Evolutionary conservation across 1,140 invertebrate genomes (phyloP).

Genomic region (Scaptomyza pallida): DNA sequence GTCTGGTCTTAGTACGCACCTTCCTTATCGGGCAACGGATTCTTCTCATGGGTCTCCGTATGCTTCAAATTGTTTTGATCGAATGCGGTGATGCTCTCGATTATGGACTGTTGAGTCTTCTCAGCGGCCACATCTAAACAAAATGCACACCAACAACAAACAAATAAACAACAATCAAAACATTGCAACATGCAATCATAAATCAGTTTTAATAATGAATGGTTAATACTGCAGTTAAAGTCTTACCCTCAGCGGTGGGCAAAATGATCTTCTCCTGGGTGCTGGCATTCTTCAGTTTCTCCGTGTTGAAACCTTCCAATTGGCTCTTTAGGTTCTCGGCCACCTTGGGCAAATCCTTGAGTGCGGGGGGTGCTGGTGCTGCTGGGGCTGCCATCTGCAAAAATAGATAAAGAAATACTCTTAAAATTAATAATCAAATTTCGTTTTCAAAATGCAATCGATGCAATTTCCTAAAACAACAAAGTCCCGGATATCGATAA

Average conservation of each 20-base stretch:
- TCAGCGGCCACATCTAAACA: conserved; percentile 93
- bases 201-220: background rate
- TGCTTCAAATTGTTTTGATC: conserved; percentile 94
- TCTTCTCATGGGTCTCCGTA: conserved; percentile 96
- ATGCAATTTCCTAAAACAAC: background rate
- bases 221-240: background rate
- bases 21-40: conserved; percentile 96
- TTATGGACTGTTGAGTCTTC: conserved; percentile 93
- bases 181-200: conserved; percentile 2
- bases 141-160: no score
- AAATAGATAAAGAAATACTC: background rate
- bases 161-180: background rate
- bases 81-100: conserved; percentile 93
- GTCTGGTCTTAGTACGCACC: conserved; percentile 86
- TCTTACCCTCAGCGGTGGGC: conserved; percentile 93
- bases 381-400: conserved; percentile 77
- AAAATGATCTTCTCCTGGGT: conserved; percentile 94
- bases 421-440: background rate
- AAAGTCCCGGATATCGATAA: conserved; percentile 36
- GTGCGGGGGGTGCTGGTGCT: conserved; percentile 85
- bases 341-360: conserved; percentile 95
- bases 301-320: conserved; percentile 93
- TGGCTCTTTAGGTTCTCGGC: conserved; percentile 93
- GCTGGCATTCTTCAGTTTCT: conserved; percentile 92
- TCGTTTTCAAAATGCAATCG: background rate